Evolutionary conservation across 2,888 invertebrate genomes (phyloP).

Genomic region (Pollenia amentaria): DNA sequence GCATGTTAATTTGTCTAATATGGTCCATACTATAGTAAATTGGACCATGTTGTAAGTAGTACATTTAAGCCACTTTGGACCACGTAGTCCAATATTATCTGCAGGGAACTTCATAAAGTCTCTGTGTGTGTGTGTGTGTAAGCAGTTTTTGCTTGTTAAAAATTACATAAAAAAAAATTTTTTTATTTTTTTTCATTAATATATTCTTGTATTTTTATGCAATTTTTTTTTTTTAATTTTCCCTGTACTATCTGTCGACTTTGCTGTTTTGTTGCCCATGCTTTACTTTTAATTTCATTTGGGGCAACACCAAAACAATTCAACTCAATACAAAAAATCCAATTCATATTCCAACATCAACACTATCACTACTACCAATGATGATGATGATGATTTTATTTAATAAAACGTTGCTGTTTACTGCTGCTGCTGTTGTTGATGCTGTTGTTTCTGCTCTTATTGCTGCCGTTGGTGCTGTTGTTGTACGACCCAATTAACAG

Average conservation of each 20-base stretch:
- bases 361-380: conserved; percentile 32
- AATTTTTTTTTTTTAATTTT: conserved; percentile 24
- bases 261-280: conserved; percentile 46
- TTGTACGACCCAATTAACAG: conserved; percentile 75
- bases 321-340: conserved; percentile 13
- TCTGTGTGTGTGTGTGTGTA: not conserved
- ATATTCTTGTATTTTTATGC: conserved; percentile 13
- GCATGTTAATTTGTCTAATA: too few species aligned
- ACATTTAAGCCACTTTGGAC: too few species aligned
- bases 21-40: too few species aligned
- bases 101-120: not conserved
- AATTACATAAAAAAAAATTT: not conserved
- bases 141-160: not conserved
- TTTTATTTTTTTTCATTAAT: not conserved
- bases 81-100: too few species aligned
- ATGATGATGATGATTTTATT: conserved; percentile 42
- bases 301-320: conserved; percentile 31
- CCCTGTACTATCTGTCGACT: not conserved
- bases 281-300: conserved; percentile 69
- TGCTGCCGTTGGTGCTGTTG: conserved; percentile 36
- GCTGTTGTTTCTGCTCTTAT: conserved; percentile 23
- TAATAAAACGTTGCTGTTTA: conserved; percentile 26
- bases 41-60: too few species aligned
- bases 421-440: conserved; percentile 34
- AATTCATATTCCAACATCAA: conserved; percentile 4